These are phyloP conservation scores for Prionchulus punctatus DNA, from an alignment of 2,888 invertebrate species.

Conservation along the genomic window DNA sequence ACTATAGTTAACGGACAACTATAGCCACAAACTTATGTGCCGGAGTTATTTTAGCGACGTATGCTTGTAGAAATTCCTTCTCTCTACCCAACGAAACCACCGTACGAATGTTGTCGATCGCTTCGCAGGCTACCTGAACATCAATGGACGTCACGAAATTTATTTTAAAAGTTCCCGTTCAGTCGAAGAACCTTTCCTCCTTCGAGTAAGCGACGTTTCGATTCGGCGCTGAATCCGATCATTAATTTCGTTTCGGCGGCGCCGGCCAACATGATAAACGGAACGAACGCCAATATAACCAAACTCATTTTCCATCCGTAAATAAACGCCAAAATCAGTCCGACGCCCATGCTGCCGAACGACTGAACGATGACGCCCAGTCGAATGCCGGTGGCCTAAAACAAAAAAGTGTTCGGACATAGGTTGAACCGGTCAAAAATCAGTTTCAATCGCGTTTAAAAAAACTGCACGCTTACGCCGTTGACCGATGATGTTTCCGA, in stretches of 20 bases:
- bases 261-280: conserved; percentile 31
- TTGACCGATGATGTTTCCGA: conserved; percentile 38
- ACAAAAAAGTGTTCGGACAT: too few relatives aligned
- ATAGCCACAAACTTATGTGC: too few relatives aligned
- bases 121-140: conserved; percentile 32
- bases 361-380: conserved; percentile 34
- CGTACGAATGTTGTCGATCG: conserved; percentile 36
- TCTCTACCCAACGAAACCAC: conserved; percentile 36
- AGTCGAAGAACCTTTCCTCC: too few relatives aligned
- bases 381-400: conserved; percentile 35
- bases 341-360: conserved; percentile 33
- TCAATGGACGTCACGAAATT: too few relatives aligned
- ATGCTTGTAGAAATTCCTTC: conserved; percentile 25
- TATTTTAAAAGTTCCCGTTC: too few relatives aligned
- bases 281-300: conserved; percentile 34
- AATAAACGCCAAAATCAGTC: conserved; percentile 36
- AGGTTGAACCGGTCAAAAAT: too few relatives aligned
- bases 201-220: too few relatives aligned
- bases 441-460: too few relatives aligned
- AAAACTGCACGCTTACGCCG: too few relatives aligned
- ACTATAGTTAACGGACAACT: too few relatives aligned
- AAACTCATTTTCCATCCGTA: conserved; percentile 39
- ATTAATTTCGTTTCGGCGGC: conserved; percentile 29
- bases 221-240: too few relatives aligned
- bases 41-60: too few relatives aligned